These are phyloP conservation scores for Nibea albiflora DNA, from an alignment of 2,113 vertebrate genomes.

Conservation along the genomic window DNA sequence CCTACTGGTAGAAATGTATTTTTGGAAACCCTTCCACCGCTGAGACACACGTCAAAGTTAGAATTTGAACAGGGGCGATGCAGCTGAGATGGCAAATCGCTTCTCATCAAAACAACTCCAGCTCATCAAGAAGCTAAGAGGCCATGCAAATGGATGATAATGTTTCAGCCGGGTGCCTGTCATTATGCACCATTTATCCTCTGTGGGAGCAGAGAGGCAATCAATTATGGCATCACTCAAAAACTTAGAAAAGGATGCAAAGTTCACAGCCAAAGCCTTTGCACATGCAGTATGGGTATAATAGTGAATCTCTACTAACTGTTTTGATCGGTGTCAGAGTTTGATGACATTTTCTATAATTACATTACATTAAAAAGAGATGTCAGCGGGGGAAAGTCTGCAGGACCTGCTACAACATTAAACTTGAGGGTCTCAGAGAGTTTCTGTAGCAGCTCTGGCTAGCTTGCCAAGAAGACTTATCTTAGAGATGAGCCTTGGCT, in stretches of 20 bases:
- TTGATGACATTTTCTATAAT: not conserved
- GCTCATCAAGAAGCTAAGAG: conserved; percentile 44
- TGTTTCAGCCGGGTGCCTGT: conserved; percentile 38
- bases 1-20: not conserved
- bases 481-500: not conserved
- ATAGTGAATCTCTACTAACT: not conserved
- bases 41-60: not conserved
- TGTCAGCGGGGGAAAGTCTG: not conserved
- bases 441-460: not conserved
- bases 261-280: not conserved
- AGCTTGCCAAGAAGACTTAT: no score
- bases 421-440: no score
- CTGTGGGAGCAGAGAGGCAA: conserved; percentile 31
- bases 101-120: conserved; percentile 26
- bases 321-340: no score
- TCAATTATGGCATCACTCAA: conserved; percentile 50
- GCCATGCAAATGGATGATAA: conserved; percentile 19
- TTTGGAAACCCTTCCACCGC: not conserved
- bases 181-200: conserved; percentile 30
- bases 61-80: not conserved
- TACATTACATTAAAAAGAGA: not conserved
- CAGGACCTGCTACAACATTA: not conserved
- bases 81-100: conserved; percentile 20
- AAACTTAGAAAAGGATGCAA: conserved; percentile 18
- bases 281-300: not conserved